Evolutionary conservation across 2,888 invertebrate genomes (phyloP).

Genomic region (Ennomos quercinarius): DNA sequence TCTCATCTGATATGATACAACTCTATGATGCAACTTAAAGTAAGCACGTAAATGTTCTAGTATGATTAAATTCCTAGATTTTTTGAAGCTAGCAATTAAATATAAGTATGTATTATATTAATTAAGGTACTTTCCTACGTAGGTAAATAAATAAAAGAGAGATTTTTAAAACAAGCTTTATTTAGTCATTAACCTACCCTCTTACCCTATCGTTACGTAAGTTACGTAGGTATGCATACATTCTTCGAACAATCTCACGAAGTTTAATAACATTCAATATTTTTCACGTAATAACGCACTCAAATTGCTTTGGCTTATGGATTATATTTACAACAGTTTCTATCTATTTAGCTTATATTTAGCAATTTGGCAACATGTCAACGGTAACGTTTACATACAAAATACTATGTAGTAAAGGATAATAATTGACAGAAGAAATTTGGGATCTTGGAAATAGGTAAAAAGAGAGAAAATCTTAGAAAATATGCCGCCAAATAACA

Average conservation of each 20-base stretch:
- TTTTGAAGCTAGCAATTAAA: too few relatives aligned
- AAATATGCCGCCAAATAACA: not conserved
- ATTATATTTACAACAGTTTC: constrained; percentile 78
- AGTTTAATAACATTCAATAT: constrained; percentile 62
- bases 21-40: too few relatives aligned
- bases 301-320: constrained; percentile 68
- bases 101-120: too few relatives aligned
- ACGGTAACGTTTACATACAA: constrained; percentile 75
- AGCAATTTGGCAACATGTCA: constrained; percentile 82
- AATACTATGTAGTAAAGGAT: constrained; percentile 50
- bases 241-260: constrained; percentile 51
- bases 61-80: too few relatives aligned
- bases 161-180: constrained; percentile 82
- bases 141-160: constrained; percentile 14
- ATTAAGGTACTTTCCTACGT: too few relatives aligned
- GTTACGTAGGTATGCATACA: constrained; percentile 63
- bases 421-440: constrained; percentile 80
- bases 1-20: too few relatives aligned
- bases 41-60: too few relatives aligned
- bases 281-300: constrained; percentile 70
- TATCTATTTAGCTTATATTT: constrained; percentile 73
- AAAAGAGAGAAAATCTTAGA: not conserved
- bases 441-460: constrained; percentile 36
- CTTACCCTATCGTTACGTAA: constrained; percentile 61
- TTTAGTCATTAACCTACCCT: constrained; percentile 73